Conservation (phyloP, 2,113 vertebrate genomes). For the Pongo pygmaeus region DNA sequence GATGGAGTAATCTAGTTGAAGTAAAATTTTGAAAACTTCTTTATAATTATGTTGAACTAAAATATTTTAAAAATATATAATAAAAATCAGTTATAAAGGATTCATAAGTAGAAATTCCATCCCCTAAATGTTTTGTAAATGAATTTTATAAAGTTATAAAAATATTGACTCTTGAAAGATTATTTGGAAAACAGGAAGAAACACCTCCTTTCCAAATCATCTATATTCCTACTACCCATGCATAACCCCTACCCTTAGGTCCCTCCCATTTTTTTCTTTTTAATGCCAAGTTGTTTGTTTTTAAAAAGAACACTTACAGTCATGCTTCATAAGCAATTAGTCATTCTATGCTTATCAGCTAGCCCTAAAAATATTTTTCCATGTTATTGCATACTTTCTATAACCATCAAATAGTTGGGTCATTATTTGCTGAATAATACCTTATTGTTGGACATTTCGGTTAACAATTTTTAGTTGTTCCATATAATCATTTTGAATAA, state of each 20-base stretch:
- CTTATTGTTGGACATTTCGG: constrained; percentile 53
- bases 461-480: constrained; percentile 47
- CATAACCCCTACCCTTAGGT: background rate
- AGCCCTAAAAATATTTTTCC: constrained; percentile 50
- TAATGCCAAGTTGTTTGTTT: background rate
- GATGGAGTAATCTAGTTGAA: background rate
- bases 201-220: background rate
- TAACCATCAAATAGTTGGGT: background rate
- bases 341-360: constrained; percentile 28
- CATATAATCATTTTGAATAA: constrained; percentile 63
- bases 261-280: constrained; percentile 35
- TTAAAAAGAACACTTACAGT: background rate
- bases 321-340: constrained; percentile 3
- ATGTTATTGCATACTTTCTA: constrained; percentile 33
- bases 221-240: background rate
- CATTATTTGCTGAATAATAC: constrained; percentile 23
- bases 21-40: constrained; percentile 26
- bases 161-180: constrained; percentile 31
- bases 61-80: background rate
- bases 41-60: constrained; percentile 35
- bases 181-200: constrained; percentile 20
- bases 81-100: constrained; percentile 23
- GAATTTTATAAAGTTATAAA: constrained; percentile 42
- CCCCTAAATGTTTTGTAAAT: background rate
- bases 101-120: constrained; percentile 22